Base-by-base conservation (phyloP, 2,888 invertebrate species). In the Zaprionus bogoriensis region DNA sequence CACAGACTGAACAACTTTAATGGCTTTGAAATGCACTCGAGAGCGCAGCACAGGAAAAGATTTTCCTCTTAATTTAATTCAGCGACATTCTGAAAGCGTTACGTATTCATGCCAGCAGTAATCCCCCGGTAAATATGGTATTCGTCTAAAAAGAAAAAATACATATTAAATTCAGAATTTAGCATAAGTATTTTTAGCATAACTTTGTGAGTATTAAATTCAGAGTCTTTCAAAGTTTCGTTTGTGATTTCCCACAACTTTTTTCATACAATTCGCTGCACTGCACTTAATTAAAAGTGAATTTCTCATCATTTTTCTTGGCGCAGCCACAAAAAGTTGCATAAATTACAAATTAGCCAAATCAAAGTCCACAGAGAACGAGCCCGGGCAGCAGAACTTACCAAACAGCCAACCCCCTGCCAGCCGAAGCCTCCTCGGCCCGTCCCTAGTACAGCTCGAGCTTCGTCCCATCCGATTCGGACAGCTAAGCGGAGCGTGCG, bases 311-410 rank as follows among this genome's bases (percentile, higher is more conserved):
- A 65, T 45, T 62, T 44, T 42, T 46, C 60, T 32, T 25, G 44
- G 52, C n/a, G 42, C 2, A 54, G 55, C 60, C 62, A 54, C 68
- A 74, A 62, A 51, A 67, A 45, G 46, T 52, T 58, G 82, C 86
- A 87, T 82, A 82, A 82, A 87, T 82, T 86, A 85, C 68, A 82
- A 86, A 82, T 82, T 87, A 79, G 86, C 68, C 60, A 70, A 80
- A 70, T 68, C 67, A 67, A 74, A 80, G 59, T 57, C 72, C 58
- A 53, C 27, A 30, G n/a, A 12, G 30, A 30, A 55, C 36, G 17
- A 50, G 28, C 28, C 36, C 53, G 6, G 14, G 17, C 6, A 32
- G 12, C 32, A 14, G n/a, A n/a, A n/a, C n/a, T n/a, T n/a, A 14
- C 14, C 32, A 14, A 14, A 3, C 47, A 22, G 23, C 39, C 59